These are phyloP conservation scores for Ceratina calcarata DNA, from an alignment of 1,140 invertebrate genomes.

Conservation along the genomic window DNA sequence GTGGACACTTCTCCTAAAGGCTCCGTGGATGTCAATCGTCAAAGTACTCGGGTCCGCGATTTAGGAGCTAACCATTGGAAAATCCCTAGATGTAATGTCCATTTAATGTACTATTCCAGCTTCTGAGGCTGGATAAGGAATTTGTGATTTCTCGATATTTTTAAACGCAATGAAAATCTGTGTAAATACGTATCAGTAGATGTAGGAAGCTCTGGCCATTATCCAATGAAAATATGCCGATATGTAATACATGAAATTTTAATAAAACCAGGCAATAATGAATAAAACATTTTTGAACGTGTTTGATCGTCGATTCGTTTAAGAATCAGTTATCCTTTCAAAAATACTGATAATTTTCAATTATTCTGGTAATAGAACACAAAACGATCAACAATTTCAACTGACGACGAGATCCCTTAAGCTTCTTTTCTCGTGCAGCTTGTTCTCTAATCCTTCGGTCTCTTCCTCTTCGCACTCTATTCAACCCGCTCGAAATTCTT, in stretches of 20 bases:
- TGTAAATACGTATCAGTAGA: no score
- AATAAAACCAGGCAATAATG: no score
- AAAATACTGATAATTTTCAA: conserved; percentile 41
- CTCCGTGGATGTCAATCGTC: conserved; percentile 20
- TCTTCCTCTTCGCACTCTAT: conserved; percentile 36
- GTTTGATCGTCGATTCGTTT: no score
- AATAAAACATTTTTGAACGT: no score
- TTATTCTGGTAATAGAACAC: conserved; percentile 37
- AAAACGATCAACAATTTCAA: conserved; percentile 46
- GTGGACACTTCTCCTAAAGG: conserved; percentile 49
- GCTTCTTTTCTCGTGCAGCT: conserved; percentile 47
- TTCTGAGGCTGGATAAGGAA: no score
- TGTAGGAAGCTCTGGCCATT: no score
- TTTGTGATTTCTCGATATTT: no score
- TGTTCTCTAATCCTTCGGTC: conserved; percentile 39
- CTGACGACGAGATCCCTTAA: conserved; percentile 22
- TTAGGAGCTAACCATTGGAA: conserved; percentile 44
- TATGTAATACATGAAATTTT: no score
- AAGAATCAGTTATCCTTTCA: background rate
- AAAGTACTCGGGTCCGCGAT: conserved; percentile 42
- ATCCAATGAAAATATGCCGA: no score
- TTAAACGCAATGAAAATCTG: no score
- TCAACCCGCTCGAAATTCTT: conserved; percentile 53
- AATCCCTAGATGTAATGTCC: conserved; percentile 17
- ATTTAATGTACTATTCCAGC: background rate